Evolutionary conservation across 2,113 vertebrate species (phyloP), one percentile per base, ranked within the genome.

Genomic region (Fukomys damarensis): DNA sequence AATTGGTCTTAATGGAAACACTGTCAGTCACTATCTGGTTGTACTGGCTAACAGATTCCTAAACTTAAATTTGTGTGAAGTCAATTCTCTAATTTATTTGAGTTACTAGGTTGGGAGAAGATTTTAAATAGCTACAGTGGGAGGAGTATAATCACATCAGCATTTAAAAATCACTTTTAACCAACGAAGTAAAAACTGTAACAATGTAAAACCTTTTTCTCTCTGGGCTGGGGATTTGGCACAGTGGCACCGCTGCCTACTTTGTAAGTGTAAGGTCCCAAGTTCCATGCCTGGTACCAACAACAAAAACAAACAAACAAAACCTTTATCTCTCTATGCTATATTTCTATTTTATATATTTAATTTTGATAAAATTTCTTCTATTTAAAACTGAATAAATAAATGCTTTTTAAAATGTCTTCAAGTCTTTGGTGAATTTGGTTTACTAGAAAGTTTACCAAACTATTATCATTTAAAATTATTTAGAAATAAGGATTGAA

Each of bases 401-500:
- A 94, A 94, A 59, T 66, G 17, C 28, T 68, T 66, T 86, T 46
- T 0, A 66, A 93, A 79, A 68, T 43, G 16, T 28, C 41, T 79
- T 93, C 22, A 96, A 46, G 0, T 63, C 26, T 82, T 68, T 65
- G 13, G 41, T 26, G 85, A 72, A 6, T 82, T 72, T 84, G n/a
- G n/a, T 80, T 46, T 63, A 84, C 61, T 35, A 79, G 49, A 79
- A 87, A 83, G 83, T 41, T 87, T 22, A 84, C 26, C 66, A 72
- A 84, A 79, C 76, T 76, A 83, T 56, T 68, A 63, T 79, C 26
- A 93, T 32, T 83, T 90, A 82, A 22, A 58, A 86, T 82, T 87
- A 86, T 76, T 93, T 70, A 87, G n/a, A 87, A 91, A 61, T 59
- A 76, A 86, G 46, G 61, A 85, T 80, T 65, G 10, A 92, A 94